Evolutionary conservation across 2,113 vertebrate genomes (phyloP).

Genomic region (Carlito syrichta): DNA sequence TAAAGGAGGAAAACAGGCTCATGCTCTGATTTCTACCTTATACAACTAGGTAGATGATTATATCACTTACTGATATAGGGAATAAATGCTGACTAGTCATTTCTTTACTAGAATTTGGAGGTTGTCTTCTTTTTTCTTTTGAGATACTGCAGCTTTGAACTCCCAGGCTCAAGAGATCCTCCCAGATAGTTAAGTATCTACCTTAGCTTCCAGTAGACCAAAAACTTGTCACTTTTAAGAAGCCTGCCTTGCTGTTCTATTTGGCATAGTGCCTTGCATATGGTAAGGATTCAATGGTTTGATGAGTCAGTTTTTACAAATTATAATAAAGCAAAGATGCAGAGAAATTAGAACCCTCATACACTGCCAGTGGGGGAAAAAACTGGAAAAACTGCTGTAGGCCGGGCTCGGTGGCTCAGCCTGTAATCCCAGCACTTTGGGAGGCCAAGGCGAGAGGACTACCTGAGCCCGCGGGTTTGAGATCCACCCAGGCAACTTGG

Average conservation of each 20-base stretch:
- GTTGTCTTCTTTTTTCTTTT: too few species aligned
- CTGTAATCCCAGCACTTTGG: too few species aligned
- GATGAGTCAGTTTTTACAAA: background rate
- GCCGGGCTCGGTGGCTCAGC: too few species aligned
- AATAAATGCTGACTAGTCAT: conserved; percentile 17
- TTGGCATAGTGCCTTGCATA: background rate
- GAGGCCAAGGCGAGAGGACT: too few species aligned
- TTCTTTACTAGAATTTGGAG: background rate
- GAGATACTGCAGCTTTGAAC: too few species aligned
- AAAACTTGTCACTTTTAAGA: background rate
- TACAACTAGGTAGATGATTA: background rate
- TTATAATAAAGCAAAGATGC: conserved; percentile 13
- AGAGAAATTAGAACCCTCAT: background rate
- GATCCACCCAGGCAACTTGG: too few species aligned
- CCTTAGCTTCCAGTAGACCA: background rate
- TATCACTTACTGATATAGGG: background rate
- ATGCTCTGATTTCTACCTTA: background rate
- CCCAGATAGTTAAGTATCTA: background rate
- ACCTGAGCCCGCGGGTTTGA: too few species aligned
- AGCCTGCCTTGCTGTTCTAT: background rate
- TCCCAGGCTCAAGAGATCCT: too few species aligned
- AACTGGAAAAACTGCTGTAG: too few species aligned
- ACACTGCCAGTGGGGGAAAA: background rate
- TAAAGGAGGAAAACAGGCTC: background rate
- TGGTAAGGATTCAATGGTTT: background rate